Base-by-base conservation (phyloP, 2,888 invertebrate species). In the Chloroclystis v-ata region DNA sequence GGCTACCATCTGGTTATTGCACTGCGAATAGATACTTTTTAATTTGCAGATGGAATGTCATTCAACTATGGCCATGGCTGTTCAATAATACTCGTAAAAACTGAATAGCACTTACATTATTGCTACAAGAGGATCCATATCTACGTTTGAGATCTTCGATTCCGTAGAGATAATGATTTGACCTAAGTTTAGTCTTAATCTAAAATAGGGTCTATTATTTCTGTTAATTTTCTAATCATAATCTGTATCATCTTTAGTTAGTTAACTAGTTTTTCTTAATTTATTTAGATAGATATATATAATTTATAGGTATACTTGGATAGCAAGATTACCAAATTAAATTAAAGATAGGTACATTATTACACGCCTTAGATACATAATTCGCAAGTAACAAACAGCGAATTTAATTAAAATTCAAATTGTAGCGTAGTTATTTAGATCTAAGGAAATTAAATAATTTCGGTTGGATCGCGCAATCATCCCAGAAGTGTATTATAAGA, bases 401-500 rank as follows among this genome's bases (percentile, higher is more conserved):
- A 16, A 37, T 52, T 42, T 45, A 49, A 42, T 54, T 50, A 46
- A 49, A 46, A 43, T 54, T 32, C 35, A 30, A 47, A 53, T 37
- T 45, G 41, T 42, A 43, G 41, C 20, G 49, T 57, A 56, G 57
- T 56, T 61, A 59, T 51, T 50, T 43, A 59, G 48, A 55, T 55
- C 49, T 45, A 66, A 70, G 71, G 69, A 67, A 72, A 74, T 72
- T 73, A 75, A 78, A 81, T 79, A 78, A 80, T 83, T 81, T 74
- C 63, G 67, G 68, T 67, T 61, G 71, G 83, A 83, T 82, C 77
- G 76, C 71, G 78, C 82, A 82, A 86, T 87, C 76, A 82, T 82
- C 75, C 74, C 79, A 74, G 76, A 85, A 85, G 82, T 85, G 82
- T 82, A 85, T 85, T 82, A 84, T 75, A 75, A 84, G 87, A 86